These are phyloP conservation scores for Magallana ariakensis DNA, from an alignment of 1,140 invertebrate species.

Conservation along the genomic window DNA sequence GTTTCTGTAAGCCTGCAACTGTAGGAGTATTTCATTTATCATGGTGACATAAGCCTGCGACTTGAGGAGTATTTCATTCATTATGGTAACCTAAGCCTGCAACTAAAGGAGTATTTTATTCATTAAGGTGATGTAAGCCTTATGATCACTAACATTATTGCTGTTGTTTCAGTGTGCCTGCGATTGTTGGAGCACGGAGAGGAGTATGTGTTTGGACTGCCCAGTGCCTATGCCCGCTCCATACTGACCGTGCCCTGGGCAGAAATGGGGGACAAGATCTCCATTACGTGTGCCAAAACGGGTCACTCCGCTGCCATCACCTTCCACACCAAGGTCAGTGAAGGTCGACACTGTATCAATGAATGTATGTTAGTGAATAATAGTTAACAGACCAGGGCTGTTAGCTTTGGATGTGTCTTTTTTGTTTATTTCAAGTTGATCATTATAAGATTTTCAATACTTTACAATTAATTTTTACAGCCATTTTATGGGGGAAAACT, in stretches of 20 bases:
- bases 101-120: neutral
- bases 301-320: constrained; percentile 93
- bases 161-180: constrained; percentile 84
- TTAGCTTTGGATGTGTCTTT: too few species aligned
- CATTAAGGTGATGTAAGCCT: neutral
- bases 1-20: too few species aligned
- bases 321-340: constrained; percentile 91
- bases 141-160: neutral
- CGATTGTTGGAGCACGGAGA: constrained; percentile 91
- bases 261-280: constrained; percentile 94
- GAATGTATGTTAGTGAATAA: constrained; percentile 30
- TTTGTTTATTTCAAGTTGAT: too few species aligned
- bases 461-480: constrained; percentile 65
- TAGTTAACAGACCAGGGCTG: too few species aligned
- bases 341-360: neutral
- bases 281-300: constrained; percentile 92
- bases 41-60: too few species aligned
- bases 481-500: constrained; percentile 98
- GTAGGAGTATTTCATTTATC: too few species aligned
- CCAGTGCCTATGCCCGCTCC: constrained; percentile 96
- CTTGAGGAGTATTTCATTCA: too few species aligned
- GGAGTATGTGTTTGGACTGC: constrained; percentile 96
- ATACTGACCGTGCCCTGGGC: constrained; percentile 98
- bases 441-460: too few species aligned
- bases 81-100: too few species aligned